Evolutionary conservation across 1,140 invertebrate genomes (phyloP), one percentile per base, ranked within the genome.

Genomic region (Ooceraea biroi): DNA sequence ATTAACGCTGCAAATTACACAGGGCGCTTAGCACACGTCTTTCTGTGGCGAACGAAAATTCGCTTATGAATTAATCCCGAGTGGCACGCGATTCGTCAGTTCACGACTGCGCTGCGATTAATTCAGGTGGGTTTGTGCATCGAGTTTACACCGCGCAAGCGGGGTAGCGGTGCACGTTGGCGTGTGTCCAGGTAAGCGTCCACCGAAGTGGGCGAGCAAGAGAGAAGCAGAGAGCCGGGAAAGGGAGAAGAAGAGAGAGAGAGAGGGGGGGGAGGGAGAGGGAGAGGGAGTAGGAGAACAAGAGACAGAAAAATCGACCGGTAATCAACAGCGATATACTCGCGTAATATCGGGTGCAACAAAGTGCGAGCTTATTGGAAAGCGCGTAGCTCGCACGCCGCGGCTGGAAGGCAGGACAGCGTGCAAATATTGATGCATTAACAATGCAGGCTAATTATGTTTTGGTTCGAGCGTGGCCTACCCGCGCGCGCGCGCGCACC

Each of bases 401-500:
- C 89, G 80, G 85, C 85, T 85, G 84, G 88, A 87, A 89, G 89
- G 88, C 91, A 91, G 93, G 94, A 93, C 90, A 94, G 92, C 83
- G 88, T 91, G 88, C 93, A 94, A 94, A 94, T 94, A 94, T 94
- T 94, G 92, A 92, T 93, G 92, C 92, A 94, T 94, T 94, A 94
- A 94, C 91, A 94, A 94, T 94, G 92, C 93, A 94, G 88, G 91
- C 93, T 94, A 94, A 94, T 94, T 94, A 94, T 94, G 93, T 94
- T 94, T 94, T 94, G 93, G 91, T 94, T 86, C 86, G 90, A 69
- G 86, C 66, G 85, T 63, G 66, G 88, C 77, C 71, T 86, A 85
- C 83, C 80, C 84, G 80, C 68, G 68, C 71, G 44, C 83, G 69
- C 73, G n/a, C n/a, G n/a, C n/a, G n/a, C n/a, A n/a, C n/a, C n/a